Evolutionary conservation across 2,113 vertebrate genomes (phyloP).

Genomic region (Brevimyrus niger): DNA sequence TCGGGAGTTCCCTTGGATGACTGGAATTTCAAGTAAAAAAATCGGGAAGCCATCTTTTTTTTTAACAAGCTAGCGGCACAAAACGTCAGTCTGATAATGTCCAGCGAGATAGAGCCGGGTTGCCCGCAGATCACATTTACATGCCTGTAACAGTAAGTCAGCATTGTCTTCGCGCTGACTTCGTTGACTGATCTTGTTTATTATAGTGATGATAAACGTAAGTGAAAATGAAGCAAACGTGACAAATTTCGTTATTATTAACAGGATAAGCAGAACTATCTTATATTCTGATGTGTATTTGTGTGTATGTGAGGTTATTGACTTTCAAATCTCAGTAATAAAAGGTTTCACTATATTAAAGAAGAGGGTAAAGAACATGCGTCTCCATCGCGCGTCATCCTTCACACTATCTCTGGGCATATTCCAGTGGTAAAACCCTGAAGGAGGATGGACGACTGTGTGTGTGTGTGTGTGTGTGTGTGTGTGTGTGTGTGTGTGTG

Average conservation of each 20-base stretch:
- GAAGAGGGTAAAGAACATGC: constrained; percentile 37
- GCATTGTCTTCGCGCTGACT: background rate
- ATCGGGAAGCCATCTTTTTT: background rate
- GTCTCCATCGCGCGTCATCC: constrained; percentile 54
- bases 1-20: background rate
- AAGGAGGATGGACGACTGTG: constrained; percentile 24
- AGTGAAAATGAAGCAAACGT: background rate
- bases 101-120: background rate
- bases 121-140: background rate
- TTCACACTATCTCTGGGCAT: constrained; percentile 47
- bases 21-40: background rate
- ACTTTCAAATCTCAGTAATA: background rate
- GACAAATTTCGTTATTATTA: background rate
- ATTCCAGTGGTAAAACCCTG: constrained; percentile 49
- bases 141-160: background rate
- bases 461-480: background rate
- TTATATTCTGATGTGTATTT: background rate
- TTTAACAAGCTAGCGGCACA: background rate
- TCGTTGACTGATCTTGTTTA: background rate
- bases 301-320: background rate
- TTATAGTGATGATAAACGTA: background rate
- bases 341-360: constrained; percentile 49
- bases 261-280: background rate
- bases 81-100: background rate
- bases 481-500: constrained; percentile 2